A percentile compares a stretch with the other conserved stretches of the same genome.
These are phyloP conservation scores for Sminthurinus signatus DNA, from an alignment of 1,140 invertebrate genomes.

Conservation along the genomic window DNA sequence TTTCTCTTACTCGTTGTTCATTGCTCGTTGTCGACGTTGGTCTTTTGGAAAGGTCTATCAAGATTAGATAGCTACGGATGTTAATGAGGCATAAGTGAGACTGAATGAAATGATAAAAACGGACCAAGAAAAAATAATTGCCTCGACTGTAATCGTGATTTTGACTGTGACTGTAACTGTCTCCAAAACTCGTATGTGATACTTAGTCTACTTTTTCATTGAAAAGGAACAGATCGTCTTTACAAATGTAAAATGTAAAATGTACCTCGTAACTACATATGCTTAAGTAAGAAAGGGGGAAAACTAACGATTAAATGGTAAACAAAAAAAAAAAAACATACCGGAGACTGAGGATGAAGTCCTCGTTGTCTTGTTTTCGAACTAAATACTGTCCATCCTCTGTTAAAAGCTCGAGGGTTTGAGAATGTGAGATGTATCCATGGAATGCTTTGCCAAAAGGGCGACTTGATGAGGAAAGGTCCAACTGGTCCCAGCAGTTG, in stretches of 20 bases:
- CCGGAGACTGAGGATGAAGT: slow-evolving; percentile 36
- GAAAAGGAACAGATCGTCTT: too few relatives aligned
- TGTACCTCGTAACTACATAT: too few relatives aligned
- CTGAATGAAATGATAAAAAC: background rate
- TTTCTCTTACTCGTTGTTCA: too few relatives aligned
- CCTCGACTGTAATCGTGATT: too few relatives aligned
- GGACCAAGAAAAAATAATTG: background rate
- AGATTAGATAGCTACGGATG: too few relatives aligned
- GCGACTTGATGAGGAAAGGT: background rate
- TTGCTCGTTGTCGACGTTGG: too few relatives aligned
- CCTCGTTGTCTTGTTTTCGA: slow-evolving; percentile 22
- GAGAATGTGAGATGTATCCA: slow-evolving; percentile 37
- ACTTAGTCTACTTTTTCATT: too few relatives aligned
- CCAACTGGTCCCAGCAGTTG: slow-evolving; percentile 15
- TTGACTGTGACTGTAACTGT: too few relatives aligned
- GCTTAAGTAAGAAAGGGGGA: too few relatives aligned
- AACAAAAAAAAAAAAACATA: slow-evolving; percentile 12
- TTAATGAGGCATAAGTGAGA: background rate
- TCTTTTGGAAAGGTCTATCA: too few relatives aligned
- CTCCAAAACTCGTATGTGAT: too few relatives aligned
- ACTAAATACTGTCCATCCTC: slow-evolving; percentile 39
- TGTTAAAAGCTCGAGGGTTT: slow-evolving; percentile 25
- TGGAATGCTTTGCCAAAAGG: slow-evolving; percentile 42
- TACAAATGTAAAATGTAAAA: too few relatives aligned
- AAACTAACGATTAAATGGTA: background rate